phyloP scores from a whole-genome alignment of 2,113 vertebrate species.

The Macrotus californicus region DNA sequence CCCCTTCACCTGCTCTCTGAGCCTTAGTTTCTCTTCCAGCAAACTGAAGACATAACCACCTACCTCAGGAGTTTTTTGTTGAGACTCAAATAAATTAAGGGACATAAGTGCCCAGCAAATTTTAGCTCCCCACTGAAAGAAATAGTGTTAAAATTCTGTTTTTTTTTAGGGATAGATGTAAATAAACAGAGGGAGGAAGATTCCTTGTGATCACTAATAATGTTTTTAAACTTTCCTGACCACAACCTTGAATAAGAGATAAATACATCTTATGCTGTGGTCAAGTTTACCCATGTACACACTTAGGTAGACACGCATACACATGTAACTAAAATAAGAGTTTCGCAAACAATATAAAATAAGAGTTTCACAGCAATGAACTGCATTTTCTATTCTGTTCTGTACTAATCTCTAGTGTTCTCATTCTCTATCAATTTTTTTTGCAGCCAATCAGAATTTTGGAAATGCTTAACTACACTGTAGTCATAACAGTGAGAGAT shows the following conservation, averaged over 20 bases:
- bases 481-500: not conserved
- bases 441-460: constrained; percentile 10
- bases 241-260: not conserved
- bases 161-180: not conserved
- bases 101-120: not conserved
- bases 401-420: not conserved
- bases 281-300: not conserved
- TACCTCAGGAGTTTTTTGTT: not conserved
- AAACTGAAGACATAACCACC: not conserved
- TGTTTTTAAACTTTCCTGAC: constrained; percentile 1
- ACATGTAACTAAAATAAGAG: not conserved
- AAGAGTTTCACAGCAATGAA: not conserved
- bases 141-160: not conserved
- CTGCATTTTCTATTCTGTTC: not conserved
- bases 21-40: not conserved
- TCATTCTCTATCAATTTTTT: not conserved
- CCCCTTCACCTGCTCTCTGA: not conserved
- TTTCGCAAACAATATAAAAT: not conserved
- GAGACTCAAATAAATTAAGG: not conserved
- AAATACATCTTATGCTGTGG: not conserved
- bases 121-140: not conserved
- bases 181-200: not conserved
- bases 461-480: constrained; percentile 24
- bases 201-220: not conserved
- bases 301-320: too few species aligned